Base-by-base conservation (phyloP, 2,797 vertebrate species). In the Lepidocolaptes lacrymiger region DNA sequence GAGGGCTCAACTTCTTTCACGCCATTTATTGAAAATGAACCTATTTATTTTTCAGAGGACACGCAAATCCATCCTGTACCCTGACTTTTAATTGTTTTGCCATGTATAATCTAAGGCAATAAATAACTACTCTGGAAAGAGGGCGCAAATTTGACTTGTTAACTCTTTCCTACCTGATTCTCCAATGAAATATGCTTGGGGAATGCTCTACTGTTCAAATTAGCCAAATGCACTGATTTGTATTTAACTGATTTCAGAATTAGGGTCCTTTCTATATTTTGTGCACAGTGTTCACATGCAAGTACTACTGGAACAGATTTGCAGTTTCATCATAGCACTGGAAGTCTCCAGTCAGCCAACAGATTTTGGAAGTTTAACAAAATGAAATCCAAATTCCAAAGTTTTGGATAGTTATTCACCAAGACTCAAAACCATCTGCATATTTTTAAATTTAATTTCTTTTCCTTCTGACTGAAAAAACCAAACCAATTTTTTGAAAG, bases 361-460 rank as follows among this genome's bases (percentile, higher is more conserved):
- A 64, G 30, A 74, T 85, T 93, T 88, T 43, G 9, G 46, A 91
- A 94, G 22, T 69, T 87, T 74, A 93, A 91, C 15, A 79, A 67
- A 94, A 80, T 55, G 2, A 90, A 93, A 90, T 49, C n/a, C 30
- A 79, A 91, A 82, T 74, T 91, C 44, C 46, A 67, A 86, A 69
- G 24, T 56, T 74, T 86, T 63, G 48, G 52, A 67, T 37, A 86
- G 56, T 81, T n/a, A 51, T 68, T 68, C 67, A 46, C 44, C 27
- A 68, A 88, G 52, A 71, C 14, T 71, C 86, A 46, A 22, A 85
- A 52, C 52, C 27, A 72, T 34, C 12, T 44, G 34, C 7, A 19
- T 75, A 73, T 76, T 76, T 78, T 6, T 0, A 9, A 52, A 32
- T 12, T 10, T 20, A 8, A 7, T n/a, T 55, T 62, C 1, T 63